Evolutionary conservation across 2,888 invertebrate species (phyloP), one percentile per base, ranked within the genome.

Genomic region (Dendrolimus houi): DNA sequence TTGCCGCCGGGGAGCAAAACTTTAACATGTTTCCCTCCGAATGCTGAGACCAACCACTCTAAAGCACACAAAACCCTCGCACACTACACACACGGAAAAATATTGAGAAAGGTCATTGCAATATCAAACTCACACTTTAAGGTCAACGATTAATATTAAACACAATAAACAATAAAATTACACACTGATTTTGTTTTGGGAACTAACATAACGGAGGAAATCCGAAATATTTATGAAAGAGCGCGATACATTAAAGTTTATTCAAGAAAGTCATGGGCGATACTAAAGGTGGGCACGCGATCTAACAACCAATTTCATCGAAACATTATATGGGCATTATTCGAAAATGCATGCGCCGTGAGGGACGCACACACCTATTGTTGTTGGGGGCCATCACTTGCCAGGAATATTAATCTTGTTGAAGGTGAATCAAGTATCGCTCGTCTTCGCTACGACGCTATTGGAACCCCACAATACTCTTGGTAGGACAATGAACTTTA

Each of bases 1-100:
- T 86, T 63, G 92, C 86, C 68, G 90, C 90, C 70, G 92, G 92
- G 68, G 92, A 92, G 72, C 92, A 92, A 75, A 93, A 92, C 90
- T 93, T 92, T 81, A 92, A 82, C 92, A 93, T 93, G 76, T 70
- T 83, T 79, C 79, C 80, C 77, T 79, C 77, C 81, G 68, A 70
- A 66, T 8, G 64, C 62, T 61, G 65, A 69, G 64, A 72, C 70
- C 61, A 59, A 68, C 66, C 70, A 67, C 69, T 65, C 69, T 60
- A 67, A 60, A 71, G 60, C 64, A 58, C 60, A 60, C 64, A 64
- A 59, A 67, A 66, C 63, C 65, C 62, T 54, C 59, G 57, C 56
- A 60, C 64, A 61, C 67, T 68, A 69, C 70, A 68, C 67, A 68
- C 69, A 62, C 67, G 63, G 69, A 65, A 69, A 66, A 60, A 67